Conservation (phyloP, 2,113 vertebrate genomes). For the Polyodon spathula region DNA sequence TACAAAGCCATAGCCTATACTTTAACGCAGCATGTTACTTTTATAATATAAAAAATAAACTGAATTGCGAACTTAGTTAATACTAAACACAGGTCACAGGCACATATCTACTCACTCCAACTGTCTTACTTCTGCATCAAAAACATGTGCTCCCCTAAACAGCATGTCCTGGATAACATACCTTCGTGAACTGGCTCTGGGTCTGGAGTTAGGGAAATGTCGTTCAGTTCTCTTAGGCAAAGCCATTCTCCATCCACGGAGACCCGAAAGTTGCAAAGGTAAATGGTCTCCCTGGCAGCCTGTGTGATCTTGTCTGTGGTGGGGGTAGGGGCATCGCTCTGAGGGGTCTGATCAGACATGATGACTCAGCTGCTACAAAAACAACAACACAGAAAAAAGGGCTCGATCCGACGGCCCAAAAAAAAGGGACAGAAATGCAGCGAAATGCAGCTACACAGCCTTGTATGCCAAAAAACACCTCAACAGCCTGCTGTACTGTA, state of each 20-base stretch:
- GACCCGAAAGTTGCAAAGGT: conserved; percentile 98
- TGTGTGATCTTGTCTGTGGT: conserved; percentile 99
- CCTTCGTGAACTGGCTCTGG: conserved; percentile 96
- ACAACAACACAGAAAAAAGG: conserved; percentile 44
- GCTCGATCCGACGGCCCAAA: conserved; percentile 30
- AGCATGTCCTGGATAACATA: conserved; percentile 38
- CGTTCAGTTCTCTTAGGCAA: conserved; percentile 92
- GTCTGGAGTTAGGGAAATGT: conserved; percentile 97
- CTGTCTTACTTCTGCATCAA: neutral
- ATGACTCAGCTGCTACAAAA: conserved; percentile 89
- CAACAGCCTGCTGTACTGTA: neutral
- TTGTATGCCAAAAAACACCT: conserved; percentile 17
- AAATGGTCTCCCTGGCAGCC: conserved; percentile 98
- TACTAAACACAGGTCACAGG: too few relatives aligned
- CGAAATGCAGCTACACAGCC: conserved; percentile 25
- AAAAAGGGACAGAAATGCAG: conserved; percentile 13
- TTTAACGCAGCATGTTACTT: too few relatives aligned
- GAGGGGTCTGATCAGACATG: conserved; percentile 97
- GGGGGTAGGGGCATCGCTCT: conserved; percentile 93
- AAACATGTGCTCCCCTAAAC: neutral
- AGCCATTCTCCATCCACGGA: conserved; percentile 98
- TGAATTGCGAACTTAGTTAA: too few relatives aligned
- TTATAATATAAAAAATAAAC: too few relatives aligned
- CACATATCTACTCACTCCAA: neutral
- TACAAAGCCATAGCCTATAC: too few relatives aligned